phyloP scores from a whole-genome alignment of 1,140 invertebrate genomes.

The Steinernema feltiae region DNA sequence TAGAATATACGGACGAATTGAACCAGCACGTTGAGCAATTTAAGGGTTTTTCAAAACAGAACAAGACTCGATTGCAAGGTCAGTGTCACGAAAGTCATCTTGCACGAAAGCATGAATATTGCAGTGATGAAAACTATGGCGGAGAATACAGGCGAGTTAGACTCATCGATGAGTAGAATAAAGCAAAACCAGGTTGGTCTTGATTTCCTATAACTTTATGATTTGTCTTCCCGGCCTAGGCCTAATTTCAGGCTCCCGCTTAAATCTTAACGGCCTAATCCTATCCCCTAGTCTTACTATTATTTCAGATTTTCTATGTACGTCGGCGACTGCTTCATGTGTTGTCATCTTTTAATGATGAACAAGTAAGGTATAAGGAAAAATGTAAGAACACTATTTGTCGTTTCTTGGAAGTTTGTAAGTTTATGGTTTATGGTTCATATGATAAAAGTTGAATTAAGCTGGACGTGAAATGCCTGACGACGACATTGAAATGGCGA shows the following conservation, averaged over 20 bases:
- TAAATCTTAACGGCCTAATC: too few species aligned
- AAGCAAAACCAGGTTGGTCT: neutral
- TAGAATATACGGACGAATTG: neutral
- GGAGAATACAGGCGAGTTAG: neutral
- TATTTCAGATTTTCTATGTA: neutral
- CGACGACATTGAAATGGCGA: constrained; percentile 94
- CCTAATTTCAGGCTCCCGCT: too few species aligned
- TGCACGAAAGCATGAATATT: neutral
- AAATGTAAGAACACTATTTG: constrained; percentile 3
- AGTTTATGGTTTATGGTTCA: neutral
- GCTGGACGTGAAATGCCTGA: constrained; percentile 82
- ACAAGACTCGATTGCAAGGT: neutral
- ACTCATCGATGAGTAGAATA: neutral
- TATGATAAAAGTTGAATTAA: neutral
- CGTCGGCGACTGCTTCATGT: neutral
- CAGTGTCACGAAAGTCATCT: neutral
- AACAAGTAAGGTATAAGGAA: constrained; percentile 13
- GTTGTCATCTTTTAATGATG: neutral
- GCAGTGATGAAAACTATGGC: neutral
- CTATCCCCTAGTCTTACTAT: neutral
- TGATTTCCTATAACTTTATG: too few species aligned
- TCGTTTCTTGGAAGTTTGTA: neutral
- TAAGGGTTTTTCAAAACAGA: neutral
- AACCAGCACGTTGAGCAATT: neutral
- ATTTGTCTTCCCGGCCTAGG: too few species aligned